Conservation (phyloP, 2,113 vertebrate species). For the Scartelaos histophorus region DNA sequence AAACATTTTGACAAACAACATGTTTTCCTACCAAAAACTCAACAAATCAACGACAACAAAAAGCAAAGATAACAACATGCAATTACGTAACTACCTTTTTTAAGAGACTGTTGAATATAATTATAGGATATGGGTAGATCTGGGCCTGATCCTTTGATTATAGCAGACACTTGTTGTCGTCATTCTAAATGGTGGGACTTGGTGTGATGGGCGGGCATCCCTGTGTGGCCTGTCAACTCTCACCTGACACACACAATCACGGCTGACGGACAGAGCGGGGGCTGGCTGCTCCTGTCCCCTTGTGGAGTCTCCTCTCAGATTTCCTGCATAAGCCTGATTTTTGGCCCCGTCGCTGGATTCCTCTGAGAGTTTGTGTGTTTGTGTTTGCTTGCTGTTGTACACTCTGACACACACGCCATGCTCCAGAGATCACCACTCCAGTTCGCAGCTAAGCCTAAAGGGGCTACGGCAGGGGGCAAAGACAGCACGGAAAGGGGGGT, state of each 20-base stretch:
- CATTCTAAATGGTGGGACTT: constrained; percentile 16
- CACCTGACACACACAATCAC: constrained; percentile 32
- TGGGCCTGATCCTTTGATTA: constrained; percentile 28
- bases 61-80: not conserved
- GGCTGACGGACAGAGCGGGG: constrained; percentile 29
- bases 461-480: constrained; percentile 20
- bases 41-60: too few species aligned
- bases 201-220: constrained; percentile 20
- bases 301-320: not conserved
- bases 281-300: constrained; percentile 4
- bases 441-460: constrained; percentile 43
- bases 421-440: constrained; percentile 52
- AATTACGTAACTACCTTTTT: not conserved
- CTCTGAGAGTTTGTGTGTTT: not conserved
- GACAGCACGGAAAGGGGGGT: constrained; percentile 30
- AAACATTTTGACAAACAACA: too few species aligned
- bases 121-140: not conserved
- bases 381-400: not conserved
- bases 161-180: not conserved
- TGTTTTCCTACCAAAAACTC: too few species aligned
- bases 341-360: constrained; percentile 10
- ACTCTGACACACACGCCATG: constrained; percentile 25
- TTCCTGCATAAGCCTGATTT: constrained; percentile 13
- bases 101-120: not conserved
- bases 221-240: constrained; percentile 27